Evolutionary conservation across 2,797 vertebrate species (phyloP).

Genomic region (Phoebastria nigripes): DNA sequence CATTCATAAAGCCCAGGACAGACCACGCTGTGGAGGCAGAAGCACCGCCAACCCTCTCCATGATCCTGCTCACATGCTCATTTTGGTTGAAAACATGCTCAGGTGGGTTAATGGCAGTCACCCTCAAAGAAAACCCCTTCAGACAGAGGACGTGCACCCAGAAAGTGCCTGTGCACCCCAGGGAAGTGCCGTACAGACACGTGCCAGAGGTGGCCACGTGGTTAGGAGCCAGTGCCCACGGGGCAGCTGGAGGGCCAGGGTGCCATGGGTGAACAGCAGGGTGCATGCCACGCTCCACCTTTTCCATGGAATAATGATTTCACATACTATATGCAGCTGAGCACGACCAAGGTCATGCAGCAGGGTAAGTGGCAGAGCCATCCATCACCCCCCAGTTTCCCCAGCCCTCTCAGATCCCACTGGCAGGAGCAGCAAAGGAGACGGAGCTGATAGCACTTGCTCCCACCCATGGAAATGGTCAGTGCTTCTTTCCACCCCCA

Average conservation of each 20-base stretch:
- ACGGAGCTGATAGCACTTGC: rapidly evolving
- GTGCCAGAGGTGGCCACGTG: rapidly evolving
- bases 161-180: neutral
- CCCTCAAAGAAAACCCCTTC: neutral
- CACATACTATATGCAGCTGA: rapidly evolving
- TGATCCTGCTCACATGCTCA: neutral
- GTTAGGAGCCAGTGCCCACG: rapidly evolving
- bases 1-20: neutral
- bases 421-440: neutral
- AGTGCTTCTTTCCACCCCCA: neutral
- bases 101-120: neutral
- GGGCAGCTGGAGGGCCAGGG: neutral
- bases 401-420: neutral
- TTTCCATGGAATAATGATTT: neutral
- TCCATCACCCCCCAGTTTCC: no score
- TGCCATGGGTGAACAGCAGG: rapidly evolving
- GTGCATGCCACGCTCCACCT: rapidly evolving
- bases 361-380: neutral
- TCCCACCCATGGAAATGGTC: rapidly evolving
- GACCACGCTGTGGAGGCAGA: neutral
- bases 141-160: neutral
- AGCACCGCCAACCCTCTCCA: neutral
- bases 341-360: neutral
- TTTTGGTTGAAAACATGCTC: neutral
- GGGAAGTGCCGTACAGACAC: rapidly evolving